Conservation (phyloP, 2,113 vertebrate species). For the Petroica traversi region DNA sequence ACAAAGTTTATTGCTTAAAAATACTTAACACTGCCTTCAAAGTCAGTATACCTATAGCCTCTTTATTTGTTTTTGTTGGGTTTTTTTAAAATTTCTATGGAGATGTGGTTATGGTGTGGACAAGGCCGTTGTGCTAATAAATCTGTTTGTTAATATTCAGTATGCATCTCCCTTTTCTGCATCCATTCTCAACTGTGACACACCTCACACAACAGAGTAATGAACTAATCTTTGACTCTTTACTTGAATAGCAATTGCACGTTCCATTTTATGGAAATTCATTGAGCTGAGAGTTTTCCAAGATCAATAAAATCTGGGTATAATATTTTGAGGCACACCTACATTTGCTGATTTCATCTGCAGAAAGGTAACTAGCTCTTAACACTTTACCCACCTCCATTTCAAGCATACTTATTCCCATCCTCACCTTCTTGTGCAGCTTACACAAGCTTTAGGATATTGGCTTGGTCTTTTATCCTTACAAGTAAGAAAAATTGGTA, state of each 20-base stretch:
- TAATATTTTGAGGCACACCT: background rate
- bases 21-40: background rate
- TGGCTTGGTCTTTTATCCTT: background rate
- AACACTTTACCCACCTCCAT: background rate
- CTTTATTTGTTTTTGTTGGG: fast-evolving
- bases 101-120: background rate
- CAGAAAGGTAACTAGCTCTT: background rate
- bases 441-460: background rate
- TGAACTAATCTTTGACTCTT: background rate
- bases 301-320: background rate
- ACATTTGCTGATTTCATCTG: background rate
- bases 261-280: background rate
- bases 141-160: background rate
- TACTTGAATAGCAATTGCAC: background rate
- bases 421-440: background rate
- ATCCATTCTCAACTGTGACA: background rate
- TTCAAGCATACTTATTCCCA: background rate
- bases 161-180: background rate
- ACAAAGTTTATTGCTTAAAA: background rate
- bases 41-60: background rate
- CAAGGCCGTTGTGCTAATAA: background rate
- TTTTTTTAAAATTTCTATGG: background rate
- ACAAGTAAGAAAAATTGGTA: background rate
- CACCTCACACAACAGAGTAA: background rate
- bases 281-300: background rate